A percentile compares a stretch with the other conserved stretches of the same genome.
Conservation (phyloP, 1,140 invertebrate species). For the Lordiphosa clarofinis region DNA sequence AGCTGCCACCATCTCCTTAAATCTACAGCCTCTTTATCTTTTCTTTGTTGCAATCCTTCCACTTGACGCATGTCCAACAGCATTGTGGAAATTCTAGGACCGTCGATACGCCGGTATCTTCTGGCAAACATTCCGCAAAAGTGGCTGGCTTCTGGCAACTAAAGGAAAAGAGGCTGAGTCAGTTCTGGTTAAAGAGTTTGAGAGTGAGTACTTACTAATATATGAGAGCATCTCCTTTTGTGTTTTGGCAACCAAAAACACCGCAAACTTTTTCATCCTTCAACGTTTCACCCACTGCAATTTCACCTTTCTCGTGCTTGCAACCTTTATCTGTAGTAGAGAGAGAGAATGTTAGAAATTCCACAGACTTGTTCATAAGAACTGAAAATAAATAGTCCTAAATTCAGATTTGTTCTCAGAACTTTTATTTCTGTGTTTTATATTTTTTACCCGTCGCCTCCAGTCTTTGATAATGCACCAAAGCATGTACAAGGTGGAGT, state of each 20-base stretch:
- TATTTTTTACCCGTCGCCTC: background rate
- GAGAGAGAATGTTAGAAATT: too few relatives aligned
- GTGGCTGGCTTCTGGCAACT: conserved; percentile 23
- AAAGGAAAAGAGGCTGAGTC: background rate
- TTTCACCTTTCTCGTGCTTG: background rate
- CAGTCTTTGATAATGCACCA: conserved; percentile 1
- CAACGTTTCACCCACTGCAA: background rate
- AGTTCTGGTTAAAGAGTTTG: too few relatives aligned
- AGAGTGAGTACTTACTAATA: conserved; percentile 15
- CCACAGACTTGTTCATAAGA: too few relatives aligned
- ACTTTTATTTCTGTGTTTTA: too few relatives aligned
- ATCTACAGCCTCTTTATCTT: background rate
- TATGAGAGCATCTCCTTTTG: conserved; percentile 4
- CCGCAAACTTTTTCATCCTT: conserved; percentile 17
- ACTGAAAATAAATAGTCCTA: too few relatives aligned
- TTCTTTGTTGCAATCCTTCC: background rate
- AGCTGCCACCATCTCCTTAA: too few relatives aligned
- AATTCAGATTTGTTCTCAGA: too few relatives aligned
- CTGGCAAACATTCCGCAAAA: conserved; percentile 4
- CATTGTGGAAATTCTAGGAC: conserved; percentile 10
- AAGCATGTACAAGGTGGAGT: background rate
- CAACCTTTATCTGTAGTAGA: conserved; percentile 9
- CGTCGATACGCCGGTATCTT: conserved; percentile 1
- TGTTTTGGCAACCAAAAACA: conserved; percentile 9
- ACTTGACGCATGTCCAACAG: conserved; percentile 23